Evolutionary conservation across 2,113 vertebrate genomes (phyloP).

Genomic region (Eretmochelys imbricata): DNA sequence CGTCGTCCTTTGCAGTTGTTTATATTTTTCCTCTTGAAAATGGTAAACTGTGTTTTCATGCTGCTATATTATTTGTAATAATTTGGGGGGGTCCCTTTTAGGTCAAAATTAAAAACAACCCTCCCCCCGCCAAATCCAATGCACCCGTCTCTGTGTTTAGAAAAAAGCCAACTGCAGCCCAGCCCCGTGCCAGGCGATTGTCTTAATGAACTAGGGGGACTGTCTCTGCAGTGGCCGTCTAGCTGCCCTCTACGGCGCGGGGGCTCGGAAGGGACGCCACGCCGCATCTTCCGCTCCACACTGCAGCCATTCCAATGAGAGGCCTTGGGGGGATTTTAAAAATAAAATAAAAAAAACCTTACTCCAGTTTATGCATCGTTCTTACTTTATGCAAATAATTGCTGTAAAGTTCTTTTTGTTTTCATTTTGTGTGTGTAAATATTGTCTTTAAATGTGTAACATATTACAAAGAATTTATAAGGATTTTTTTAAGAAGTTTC

Average conservation of each 20-base stretch:
- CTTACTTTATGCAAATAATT: slow-evolving; percentile 76
- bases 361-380: slow-evolving; percentile 42
- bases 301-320: slow-evolving; percentile 69
- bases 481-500: slow-evolving; percentile 84
- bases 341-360: slow-evolving; percentile 7
- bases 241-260: background rate
- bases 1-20: background rate
- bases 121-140: background rate
- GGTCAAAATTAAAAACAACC: background rate
- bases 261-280: background rate
- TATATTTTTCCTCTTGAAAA: background rate
- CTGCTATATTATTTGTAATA: background rate
- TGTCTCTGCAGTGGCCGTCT: background rate
- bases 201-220: background rate
- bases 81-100: background rate
- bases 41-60: background rate
- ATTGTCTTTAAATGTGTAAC: slow-evolving; percentile 88
- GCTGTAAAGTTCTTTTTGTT: slow-evolving; percentile 78
- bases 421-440: slow-evolving; percentile 89
- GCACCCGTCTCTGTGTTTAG: background rate
- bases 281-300: background rate
- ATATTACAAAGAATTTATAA: slow-evolving; percentile 93
- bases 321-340: background rate
- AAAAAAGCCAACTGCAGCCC: background rate
- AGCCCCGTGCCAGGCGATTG: background rate